A percentile compares a stretch with the other conserved stretches of the same genome.
Evolutionary conservation across 37 sponge, comb jelly and placozoan species (phyloP).

Genomic region (Lycopodina hypogea): DNA sequence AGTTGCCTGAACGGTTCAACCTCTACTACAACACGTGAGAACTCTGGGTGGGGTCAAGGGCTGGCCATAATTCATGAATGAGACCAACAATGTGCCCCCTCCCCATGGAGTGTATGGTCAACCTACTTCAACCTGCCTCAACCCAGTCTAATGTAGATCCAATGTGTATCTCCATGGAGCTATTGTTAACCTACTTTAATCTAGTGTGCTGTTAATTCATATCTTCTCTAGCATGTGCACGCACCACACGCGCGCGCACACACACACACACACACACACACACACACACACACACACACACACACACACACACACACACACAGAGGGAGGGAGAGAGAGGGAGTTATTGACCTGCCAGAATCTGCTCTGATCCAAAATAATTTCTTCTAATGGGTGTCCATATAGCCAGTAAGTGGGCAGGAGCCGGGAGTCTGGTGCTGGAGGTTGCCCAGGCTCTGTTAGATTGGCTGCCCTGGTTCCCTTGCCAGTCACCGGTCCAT

Average conservation of each 20-base stretch:
- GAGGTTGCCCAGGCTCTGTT: neutral
- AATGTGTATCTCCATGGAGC: no score
- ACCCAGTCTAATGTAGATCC: neutral
- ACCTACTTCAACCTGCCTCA: neutral
- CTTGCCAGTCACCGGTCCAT: neutral
- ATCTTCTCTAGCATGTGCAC: neutral
- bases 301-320: no score
- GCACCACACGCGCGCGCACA: no score
- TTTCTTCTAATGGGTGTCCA: neutral
- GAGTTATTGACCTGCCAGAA: no score
- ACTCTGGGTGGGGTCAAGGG: neutral
- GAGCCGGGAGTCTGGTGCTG: neutral
- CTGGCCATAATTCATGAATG: neutral
- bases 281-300: no score
- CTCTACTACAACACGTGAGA: constrained; percentile 65
- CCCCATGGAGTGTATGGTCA: neutral
- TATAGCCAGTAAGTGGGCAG: neutral
- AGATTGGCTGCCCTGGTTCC: neutral
- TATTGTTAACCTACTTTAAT: no score
- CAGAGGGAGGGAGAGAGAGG: no score
- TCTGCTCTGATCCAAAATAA: no score
- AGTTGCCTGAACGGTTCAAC: constrained; percentile 88
- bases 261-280: no score
- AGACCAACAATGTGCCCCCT: neutral
- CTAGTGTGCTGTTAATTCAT: no score